These are phyloP conservation scores for Drosophila algonquin DNA, from an alignment of 2,888 invertebrate genomes.

Conservation along the genomic window DNA sequence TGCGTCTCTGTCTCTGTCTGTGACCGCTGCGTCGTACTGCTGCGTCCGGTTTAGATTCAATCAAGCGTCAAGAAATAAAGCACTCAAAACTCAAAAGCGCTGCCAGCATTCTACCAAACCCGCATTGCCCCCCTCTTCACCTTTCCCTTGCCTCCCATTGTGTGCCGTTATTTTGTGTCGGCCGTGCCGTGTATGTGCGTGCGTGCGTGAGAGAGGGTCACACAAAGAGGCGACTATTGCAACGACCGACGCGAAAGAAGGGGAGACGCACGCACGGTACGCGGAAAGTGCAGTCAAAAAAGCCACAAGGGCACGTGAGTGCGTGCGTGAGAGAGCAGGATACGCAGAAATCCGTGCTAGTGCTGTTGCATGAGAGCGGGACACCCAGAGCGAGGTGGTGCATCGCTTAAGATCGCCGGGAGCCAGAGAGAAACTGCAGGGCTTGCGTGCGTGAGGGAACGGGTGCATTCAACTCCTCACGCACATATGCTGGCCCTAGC, in stretches of 20 bases:
- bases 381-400: neutral
- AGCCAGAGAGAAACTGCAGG: conserved; percentile 3
- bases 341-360: neutral
- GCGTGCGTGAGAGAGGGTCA: conserved; percentile 3
- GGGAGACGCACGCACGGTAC: neutral
- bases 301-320: neutral
- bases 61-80: conserved; percentile 66
- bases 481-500: conserved; percentile 68
- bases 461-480: conserved; percentile 57
- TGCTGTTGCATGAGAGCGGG: neutral
- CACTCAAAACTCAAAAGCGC: neutral
- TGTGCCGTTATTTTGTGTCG: conserved; percentile 28
- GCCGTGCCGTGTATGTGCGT: conserved; percentile 33
- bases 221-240: neutral
- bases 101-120: neutral
- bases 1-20: conserved; percentile 22
- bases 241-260: too few relatives aligned
- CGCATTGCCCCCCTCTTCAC: conserved; percentile 6
- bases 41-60: conserved; percentile 74
- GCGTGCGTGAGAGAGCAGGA: conserved; percentile 11
- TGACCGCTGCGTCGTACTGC: conserved; percentile 23
- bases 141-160: conserved; percentile 12
- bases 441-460: conserved; percentile 21
- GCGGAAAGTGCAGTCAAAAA: neutral
- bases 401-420: neutral